Conservation (phyloP, 2,888 invertebrate genomes). For the Torymus texanus region DNA sequence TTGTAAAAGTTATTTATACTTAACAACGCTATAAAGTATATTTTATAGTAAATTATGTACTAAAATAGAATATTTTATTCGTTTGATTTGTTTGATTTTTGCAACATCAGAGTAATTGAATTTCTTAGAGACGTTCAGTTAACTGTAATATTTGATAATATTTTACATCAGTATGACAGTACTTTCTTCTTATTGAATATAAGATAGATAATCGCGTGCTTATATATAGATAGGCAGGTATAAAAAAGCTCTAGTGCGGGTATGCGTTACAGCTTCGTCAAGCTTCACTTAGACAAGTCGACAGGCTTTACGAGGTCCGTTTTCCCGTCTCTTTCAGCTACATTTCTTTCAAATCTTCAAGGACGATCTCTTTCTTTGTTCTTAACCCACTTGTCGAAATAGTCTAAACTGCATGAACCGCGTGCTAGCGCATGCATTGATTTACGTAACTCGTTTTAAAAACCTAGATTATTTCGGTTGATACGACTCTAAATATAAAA, state of each 20-base stretch:
- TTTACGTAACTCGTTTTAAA: not conserved
- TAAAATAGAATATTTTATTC: too few relatives aligned
- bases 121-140: too few relatives aligned
- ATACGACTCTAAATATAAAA: not conserved
- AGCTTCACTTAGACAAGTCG: slow-evolving; percentile 16
- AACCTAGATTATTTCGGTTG: not conserved
- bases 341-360: slow-evolving; percentile 38
- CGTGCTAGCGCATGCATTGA: not conserved
- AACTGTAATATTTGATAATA: too few relatives aligned
- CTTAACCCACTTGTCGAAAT: not conserved
- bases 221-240: not conserved
- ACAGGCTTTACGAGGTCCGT: slow-evolving; percentile 3
- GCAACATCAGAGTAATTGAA: too few relatives aligned
- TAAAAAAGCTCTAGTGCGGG: slow-evolving; percentile 20
- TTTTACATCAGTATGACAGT: too few relatives aligned
- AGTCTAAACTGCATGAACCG: not conserved
- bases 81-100: too few relatives aligned
- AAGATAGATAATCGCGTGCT: not conserved
- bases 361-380: slow-evolving; percentile 23
- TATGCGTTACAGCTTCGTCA: not conserved
- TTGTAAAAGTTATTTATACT: too few relatives aligned
- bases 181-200: too few relatives aligned
- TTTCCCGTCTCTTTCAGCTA: not conserved
- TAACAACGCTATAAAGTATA: too few relatives aligned
- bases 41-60: too few relatives aligned